These are phyloP conservation scores for Ailurus styani DNA, from an alignment of 2,113 vertebrate genomes.

Conservation along the genomic window DNA sequence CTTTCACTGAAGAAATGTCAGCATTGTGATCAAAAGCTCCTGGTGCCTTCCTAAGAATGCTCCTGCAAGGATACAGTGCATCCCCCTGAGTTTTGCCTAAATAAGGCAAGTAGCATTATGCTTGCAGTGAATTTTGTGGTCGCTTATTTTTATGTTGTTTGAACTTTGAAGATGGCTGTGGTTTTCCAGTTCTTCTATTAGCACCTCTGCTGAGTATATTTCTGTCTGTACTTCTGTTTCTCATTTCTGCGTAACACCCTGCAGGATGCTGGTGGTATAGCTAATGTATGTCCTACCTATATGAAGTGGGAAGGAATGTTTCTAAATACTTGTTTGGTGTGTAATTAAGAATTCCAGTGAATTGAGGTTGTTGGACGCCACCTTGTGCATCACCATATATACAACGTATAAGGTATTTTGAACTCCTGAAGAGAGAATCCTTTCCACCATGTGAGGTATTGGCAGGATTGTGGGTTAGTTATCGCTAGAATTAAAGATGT, in stretches of 20 bases:
- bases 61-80: not conserved
- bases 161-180: not conserved
- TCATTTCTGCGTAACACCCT: not conserved
- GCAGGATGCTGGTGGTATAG: not conserved
- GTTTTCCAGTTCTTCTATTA: not conserved
- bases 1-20: constrained; percentile 5
- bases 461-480: not conserved
- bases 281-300: not conserved
- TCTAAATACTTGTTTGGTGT: not conserved
- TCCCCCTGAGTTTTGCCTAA: not conserved
- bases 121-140: not conserved
- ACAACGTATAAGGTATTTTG: not conserved
- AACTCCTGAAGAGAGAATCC: not conserved
- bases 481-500: not conserved
- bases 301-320: not conserved
- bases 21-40: not conserved
- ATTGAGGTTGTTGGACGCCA: not conserved
- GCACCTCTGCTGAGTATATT: not conserved
- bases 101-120: not conserved
- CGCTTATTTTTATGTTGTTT: not conserved
- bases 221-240: not conserved
- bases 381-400: not conserved
- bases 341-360: not conserved
- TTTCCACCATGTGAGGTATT: not conserved
- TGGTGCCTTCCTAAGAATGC: not conserved